Conservation (phyloP, 2,888 invertebrate species). For the Syritta pipiens region DNA sequence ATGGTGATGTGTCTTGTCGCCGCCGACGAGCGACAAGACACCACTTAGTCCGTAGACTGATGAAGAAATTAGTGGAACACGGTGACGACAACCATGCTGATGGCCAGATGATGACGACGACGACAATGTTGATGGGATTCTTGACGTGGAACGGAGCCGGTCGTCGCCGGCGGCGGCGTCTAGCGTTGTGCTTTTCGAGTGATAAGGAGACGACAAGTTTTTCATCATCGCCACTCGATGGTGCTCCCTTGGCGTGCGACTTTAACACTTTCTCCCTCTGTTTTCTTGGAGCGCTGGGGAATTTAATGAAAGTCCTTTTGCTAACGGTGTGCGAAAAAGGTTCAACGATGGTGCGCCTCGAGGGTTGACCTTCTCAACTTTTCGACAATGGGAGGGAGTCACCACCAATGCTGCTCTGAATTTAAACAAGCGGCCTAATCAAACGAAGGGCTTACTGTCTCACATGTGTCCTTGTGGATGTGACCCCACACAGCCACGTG, state of each 20-base stretch:
- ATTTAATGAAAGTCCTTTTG: conserved; percentile 18
- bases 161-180: conserved; percentile 46
- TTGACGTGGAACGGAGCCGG: conserved; percentile 42
- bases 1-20: conserved; percentile 60
- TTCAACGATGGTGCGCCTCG: too few relatives aligned
- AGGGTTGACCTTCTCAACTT: too few relatives aligned
- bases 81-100: conserved; percentile 51
- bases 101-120: conserved; percentile 9
- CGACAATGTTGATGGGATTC: conserved; percentile 2
- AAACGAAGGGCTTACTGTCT: background rate
- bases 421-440: conserved; percentile 7
- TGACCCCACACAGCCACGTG: conserved; percentile 16
- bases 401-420: too few relatives aligned
- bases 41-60: conserved; percentile 54
- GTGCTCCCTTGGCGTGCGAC: background rate
- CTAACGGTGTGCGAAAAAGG: background rate
- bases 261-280: conserved; percentile 3
- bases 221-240: conserved; percentile 32
- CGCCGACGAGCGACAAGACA: conserved; percentile 65
- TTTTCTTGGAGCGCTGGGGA: background rate
- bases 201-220: conserved; percentile 66
- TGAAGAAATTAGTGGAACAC: conserved; percentile 64
- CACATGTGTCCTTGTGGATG: conserved; percentile 4
- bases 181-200: conserved; percentile 24
- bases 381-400: too few relatives aligned